Evolutionary conservation across 30 jellyfish, hydroid and myxozoan genomes (phyloP).

Genomic region (Morbakka virulenta): DNA sequence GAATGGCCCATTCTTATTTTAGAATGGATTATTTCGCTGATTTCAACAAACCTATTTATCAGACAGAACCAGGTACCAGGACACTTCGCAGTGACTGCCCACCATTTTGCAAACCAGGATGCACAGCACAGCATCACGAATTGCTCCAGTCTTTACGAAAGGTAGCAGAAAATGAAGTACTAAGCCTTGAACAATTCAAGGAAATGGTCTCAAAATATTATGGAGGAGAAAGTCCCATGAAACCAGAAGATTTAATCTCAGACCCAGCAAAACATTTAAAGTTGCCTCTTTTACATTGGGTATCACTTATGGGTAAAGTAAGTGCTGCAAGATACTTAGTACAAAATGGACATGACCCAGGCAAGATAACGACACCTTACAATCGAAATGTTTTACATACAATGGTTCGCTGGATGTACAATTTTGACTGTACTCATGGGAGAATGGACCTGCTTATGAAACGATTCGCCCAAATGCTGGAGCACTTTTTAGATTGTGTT

Average conservation of each 20-base stretch:
- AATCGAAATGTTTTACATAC: slow-evolving; percentile 76
- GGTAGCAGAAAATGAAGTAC: slow-evolving; percentile 20
- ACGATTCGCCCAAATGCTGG: not conserved
- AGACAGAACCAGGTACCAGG: not conserved
- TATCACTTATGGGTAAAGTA: slow-evolving; percentile 68
- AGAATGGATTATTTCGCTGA: not conserved
- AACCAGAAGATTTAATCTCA: slow-evolving; percentile 46
- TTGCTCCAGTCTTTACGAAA: slow-evolving; percentile 26
- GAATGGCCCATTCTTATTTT: not conserved
- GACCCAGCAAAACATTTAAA: slow-evolving; percentile 55
- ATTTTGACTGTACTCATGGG: not conserved
- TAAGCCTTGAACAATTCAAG: slow-evolving; percentile 36
- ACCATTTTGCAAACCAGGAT: slow-evolving; percentile 59
- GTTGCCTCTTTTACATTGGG: slow-evolving; percentile 89
- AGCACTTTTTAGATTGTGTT: slow-evolving; percentile 30
- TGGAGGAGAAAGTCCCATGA: not conserved
- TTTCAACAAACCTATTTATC: not conserved
- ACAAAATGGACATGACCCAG: slow-evolving; percentile 34
- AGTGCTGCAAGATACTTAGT: slow-evolving; percentile 45
- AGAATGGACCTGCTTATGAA: not conserved
- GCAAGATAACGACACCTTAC: slow-evolving; percentile 20
- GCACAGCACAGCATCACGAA: slow-evolving; percentile 46
- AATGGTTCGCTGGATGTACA: slow-evolving; percentile 36
- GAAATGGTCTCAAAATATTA: slow-evolving; percentile 3
- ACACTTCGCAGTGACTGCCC: slow-evolving; percentile 42